Evolutionary conservation across 2,888 invertebrate genomes (phyloP).

Genomic region (Venusia cambrica): DNA sequence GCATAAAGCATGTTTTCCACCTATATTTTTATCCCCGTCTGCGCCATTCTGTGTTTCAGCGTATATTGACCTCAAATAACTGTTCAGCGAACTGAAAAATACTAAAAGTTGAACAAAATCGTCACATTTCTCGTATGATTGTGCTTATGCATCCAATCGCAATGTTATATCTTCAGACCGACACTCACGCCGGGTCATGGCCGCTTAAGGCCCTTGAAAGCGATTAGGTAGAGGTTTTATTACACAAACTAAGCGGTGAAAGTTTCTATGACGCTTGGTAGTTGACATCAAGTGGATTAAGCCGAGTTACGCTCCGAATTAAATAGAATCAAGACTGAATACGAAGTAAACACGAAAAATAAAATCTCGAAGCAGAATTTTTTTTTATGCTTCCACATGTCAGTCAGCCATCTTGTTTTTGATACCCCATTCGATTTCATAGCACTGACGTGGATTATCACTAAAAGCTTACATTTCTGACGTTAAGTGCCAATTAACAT

Average conservation of each 20-base stretch:
- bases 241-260: constrained; percentile 56
- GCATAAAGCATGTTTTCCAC: neutral
- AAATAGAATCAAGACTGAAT: constrained; percentile 39
- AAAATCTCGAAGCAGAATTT: constrained; percentile 11
- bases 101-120: constrained; percentile 34
- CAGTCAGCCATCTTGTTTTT: constrained; percentile 23
- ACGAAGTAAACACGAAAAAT: constrained; percentile 20
- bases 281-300: constrained; percentile 40
- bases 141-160: constrained; percentile 54
- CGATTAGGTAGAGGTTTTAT: constrained; percentile 60
- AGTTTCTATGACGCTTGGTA: constrained; percentile 42
- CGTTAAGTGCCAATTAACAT: constrained; percentile 40
- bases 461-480: constrained; percentile 22
- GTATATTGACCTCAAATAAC: constrained; percentile 23
- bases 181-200: constrained; percentile 71
- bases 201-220: constrained; percentile 79
- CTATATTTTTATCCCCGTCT: constrained; percentile 8
- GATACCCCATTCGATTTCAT: constrained; percentile 23
- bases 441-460: constrained; percentile 26
- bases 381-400: constrained; percentile 9
- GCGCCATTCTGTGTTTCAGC: constrained; percentile 6
- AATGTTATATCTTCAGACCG: constrained; percentile 47
- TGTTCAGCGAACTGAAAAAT: constrained; percentile 39
- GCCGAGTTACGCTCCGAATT: constrained; percentile 33
- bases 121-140: constrained; percentile 30